Percentiles rank a stretch among this genome's conserved stretches.
Conservation (phyloP, 2,888 invertebrate species). For the Heteropelma amictum region DNA sequence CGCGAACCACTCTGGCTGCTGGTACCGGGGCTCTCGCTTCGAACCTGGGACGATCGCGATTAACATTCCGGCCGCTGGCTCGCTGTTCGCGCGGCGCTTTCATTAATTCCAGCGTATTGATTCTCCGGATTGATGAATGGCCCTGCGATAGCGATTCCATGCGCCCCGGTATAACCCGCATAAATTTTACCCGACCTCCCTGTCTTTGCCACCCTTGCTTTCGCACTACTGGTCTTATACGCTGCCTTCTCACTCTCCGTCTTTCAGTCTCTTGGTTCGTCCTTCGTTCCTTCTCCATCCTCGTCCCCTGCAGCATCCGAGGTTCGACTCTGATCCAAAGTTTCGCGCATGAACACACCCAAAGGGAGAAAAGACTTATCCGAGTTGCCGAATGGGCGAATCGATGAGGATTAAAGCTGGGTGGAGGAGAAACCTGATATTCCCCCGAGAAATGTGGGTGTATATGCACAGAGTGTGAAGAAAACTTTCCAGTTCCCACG, state of each 20-base stretch:
- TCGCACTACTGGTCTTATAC: constrained; percentile 52
- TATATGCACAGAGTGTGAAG: neutral
- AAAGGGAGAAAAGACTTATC: constrained; percentile 44
- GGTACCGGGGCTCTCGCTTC: constrained; percentile 62
- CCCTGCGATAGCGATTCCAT: constrained; percentile 77
- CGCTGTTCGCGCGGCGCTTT: constrained; percentile 78
- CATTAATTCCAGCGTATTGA: constrained; percentile 79
- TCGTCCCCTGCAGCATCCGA: constrained; percentile 52
- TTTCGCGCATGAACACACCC: constrained; percentile 50
- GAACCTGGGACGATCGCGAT: constrained; percentile 77
- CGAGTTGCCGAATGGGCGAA: constrained; percentile 44
- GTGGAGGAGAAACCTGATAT: constrained; percentile 31
- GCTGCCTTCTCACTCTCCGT: constrained; percentile 44
- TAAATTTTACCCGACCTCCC: constrained; percentile 56
- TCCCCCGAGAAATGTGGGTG: neutral
- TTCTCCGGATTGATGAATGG: constrained; percentile 78
- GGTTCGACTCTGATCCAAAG: constrained; percentile 42
- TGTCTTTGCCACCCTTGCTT: constrained; percentile 38
- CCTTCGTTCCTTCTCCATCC: constrained; percentile 47
- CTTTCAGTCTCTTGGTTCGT: constrained; percentile 45
- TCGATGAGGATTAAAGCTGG: constrained; percentile 40
- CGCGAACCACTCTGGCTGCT: constrained; percentile 63
- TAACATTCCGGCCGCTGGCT: constrained; percentile 78
- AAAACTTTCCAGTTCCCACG: neutral
- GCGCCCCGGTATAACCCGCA: constrained; percentile 68